phyloP scores from a whole-genome alignment of 2,888 invertebrate genomes.

The Erebia ligea region DNA sequence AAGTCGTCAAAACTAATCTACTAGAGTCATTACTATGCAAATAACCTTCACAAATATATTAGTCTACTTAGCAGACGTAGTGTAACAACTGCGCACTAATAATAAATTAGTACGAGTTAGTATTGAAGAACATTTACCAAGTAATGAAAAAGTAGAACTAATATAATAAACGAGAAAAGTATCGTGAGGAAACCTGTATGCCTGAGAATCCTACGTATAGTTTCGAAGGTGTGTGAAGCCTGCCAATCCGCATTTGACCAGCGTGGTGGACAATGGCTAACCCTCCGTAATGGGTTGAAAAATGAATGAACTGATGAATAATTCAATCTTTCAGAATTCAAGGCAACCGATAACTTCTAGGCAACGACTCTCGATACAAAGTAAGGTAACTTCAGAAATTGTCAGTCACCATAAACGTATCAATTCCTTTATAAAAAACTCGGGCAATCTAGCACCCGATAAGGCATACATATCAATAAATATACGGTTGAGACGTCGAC shows the following conservation, averaged over 20 bases:
- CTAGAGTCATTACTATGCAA: too few species aligned
- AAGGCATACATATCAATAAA: conserved; percentile 36
- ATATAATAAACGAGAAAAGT: background rate
- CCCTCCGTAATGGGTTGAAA: too few species aligned
- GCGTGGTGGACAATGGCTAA: too few species aligned
- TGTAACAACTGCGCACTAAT: background rate
- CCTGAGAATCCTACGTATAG: too few species aligned
- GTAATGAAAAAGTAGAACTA: too few species aligned
- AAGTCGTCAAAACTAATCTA: too few species aligned
- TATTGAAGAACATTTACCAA: too few species aligned
- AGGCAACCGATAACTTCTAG: conserved; percentile 31
- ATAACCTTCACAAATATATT: background rate
- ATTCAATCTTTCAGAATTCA: conserved; percentile 18
- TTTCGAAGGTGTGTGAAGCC: too few species aligned
- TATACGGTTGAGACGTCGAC: conserved; percentile 21
- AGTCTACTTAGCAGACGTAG: background rate
- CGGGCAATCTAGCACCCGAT: conserved; percentile 29
- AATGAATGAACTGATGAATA: too few species aligned
- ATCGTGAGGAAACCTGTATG: background rate
- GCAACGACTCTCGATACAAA: background rate
- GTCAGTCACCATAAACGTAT: conserved; percentile 38
- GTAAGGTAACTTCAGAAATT: conserved; percentile 25
- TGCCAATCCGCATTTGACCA: too few species aligned
- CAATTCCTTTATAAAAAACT: conserved; percentile 34
- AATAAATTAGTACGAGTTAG: too few species aligned